Conservation (phyloP, 2,888 invertebrate species). For the Lasioglossum oenotherae region DNA sequence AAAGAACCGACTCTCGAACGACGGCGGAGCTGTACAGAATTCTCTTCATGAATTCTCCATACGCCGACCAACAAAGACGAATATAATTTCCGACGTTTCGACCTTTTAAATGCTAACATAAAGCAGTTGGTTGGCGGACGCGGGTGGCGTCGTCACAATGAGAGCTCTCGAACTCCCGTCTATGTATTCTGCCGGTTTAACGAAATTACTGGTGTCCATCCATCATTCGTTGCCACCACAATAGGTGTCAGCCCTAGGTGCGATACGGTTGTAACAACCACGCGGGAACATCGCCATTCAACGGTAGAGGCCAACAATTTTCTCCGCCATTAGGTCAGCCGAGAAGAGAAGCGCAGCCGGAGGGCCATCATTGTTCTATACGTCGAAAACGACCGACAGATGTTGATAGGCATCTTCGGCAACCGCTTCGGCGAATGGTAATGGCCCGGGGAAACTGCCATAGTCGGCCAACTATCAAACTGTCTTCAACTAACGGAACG, state of each 20-base stretch:
- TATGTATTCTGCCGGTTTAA: constrained; percentile 2
- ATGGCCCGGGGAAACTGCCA: constrained; percentile 8
- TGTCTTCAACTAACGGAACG: neutral
- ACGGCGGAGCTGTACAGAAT: neutral
- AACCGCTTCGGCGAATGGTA: constrained; percentile 62
- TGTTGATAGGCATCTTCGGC: constrained; percentile 53
- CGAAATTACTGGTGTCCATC: constrained; percentile 46
- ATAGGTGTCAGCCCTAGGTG: constrained; percentile 40
- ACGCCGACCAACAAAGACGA: neutral
- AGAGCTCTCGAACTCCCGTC: neutral
- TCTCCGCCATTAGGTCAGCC: constrained; percentile 44
- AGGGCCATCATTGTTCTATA: constrained; percentile 38
- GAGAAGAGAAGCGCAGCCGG: constrained; percentile 38
- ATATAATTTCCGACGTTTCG: neutral
- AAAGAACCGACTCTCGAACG: neutral
- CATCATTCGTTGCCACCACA: constrained; percentile 30
- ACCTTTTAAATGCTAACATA: neutral
- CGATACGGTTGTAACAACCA: constrained; percentile 21
- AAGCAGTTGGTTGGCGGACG: neutral
- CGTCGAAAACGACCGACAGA: constrained; percentile 46
- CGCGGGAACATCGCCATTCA: constrained; percentile 29
- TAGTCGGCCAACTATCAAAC: neutral
- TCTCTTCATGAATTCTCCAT: neutral
- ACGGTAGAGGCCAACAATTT: constrained; percentile 40
- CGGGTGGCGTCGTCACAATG: constrained; percentile 12